phyloP scores from a whole-genome alignment of 2,888 invertebrate genomes.

The Drosophila sordidapex region DNA sequence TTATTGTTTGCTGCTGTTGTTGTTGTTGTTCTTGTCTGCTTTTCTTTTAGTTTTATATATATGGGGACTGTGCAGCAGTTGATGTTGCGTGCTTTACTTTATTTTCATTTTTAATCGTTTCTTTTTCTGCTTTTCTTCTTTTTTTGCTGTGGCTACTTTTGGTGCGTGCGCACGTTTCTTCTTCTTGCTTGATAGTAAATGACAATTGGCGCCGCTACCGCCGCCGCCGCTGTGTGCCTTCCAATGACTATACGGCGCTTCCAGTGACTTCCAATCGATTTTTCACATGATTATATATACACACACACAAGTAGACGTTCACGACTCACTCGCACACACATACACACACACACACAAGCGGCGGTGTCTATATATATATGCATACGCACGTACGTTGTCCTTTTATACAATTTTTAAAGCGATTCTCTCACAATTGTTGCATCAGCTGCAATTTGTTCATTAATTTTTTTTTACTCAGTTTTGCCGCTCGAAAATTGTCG shows the following conservation, averaged over 20 bases:
- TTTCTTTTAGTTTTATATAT: slow-evolving; percentile 2
- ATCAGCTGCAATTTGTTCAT: slow-evolving; percentile 13
- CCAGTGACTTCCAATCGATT: slow-evolving; percentile 82
- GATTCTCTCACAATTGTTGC: slow-evolving; percentile 45
- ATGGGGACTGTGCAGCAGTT: slow-evolving; percentile 22
- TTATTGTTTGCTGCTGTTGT: neutral
- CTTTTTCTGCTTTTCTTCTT: slow-evolving; percentile 20
- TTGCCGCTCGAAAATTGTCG: slow-evolving; percentile 39
- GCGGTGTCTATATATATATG: slow-evolving; percentile 26
- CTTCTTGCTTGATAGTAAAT: slow-evolving; percentile 74
- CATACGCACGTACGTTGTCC: slow-evolving; percentile 7
- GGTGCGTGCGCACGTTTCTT: slow-evolving; percentile 69
- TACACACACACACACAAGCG: slow-evolving; percentile 24
- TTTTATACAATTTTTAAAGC: slow-evolving; percentile 47
- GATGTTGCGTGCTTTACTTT: slow-evolving; percentile 29
- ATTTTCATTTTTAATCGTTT: slow-evolving; percentile 29
- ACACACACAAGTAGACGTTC: slow-evolving; percentile 31
- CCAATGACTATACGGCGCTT: slow-evolving; percentile 57
- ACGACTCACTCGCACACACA: slow-evolving; percentile 17
- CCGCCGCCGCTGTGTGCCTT: slow-evolving; percentile 49
- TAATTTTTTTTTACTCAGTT: slow-evolving; percentile 1
- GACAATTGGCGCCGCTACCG: slow-evolving; percentile 75
- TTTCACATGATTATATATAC: slow-evolving; percentile 82
- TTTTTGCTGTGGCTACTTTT: slow-evolving; percentile 40
- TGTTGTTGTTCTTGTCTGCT: slow-evolving; percentile 1